A percentile compares a stretch with the other conserved stretches of the same genome.
Evolutionary conservation across 1,140 invertebrate genomes (phyloP).

Genomic region (Dendrolimus kikuchii): DNA sequence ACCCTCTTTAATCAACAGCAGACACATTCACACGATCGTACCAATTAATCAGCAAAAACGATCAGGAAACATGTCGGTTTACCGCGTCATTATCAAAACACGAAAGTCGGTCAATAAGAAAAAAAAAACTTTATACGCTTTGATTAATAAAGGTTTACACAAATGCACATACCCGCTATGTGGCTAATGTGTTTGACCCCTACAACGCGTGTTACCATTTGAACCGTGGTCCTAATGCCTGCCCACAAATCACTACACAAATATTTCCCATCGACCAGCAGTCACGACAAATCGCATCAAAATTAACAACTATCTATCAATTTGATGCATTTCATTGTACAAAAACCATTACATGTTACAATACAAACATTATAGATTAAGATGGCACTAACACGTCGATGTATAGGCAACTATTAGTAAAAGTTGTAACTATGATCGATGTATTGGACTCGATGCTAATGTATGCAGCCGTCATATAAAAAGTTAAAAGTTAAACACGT

Average conservation of each 20-base stretch:
- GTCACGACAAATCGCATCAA: slow-evolving; percentile 65
- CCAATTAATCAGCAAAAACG: too few species aligned
- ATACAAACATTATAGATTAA: background rate
- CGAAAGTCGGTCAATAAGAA: too few species aligned
- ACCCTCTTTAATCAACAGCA: too few species aligned
- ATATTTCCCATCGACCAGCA: slow-evolving; percentile 51
- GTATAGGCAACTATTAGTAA: slow-evolving; percentile 13
- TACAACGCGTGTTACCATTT: slow-evolving; percentile 52
- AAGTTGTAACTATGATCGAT: slow-evolving; percentile 26
- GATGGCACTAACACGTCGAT: too few species aligned
- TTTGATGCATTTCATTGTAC: slow-evolving; percentile 18
- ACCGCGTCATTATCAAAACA: too few species aligned
- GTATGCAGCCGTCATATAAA: slow-evolving; percentile 53
- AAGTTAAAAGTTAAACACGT: slow-evolving; percentile 13
- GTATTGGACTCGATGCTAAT: slow-evolving; percentile 29
- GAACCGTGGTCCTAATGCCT: slow-evolving; percentile 52
- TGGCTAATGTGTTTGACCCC: slow-evolving; percentile 66
- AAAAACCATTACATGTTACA: slow-evolving; percentile 30
- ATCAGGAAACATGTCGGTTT: too few species aligned
- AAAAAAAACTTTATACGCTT: slow-evolving; percentile 9
- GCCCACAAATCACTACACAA: slow-evolving; percentile 53
- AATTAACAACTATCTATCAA: slow-evolving; percentile 52
- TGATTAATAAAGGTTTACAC: slow-evolving; percentile 51
- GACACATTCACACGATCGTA: too few species aligned
- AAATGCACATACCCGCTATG: slow-evolving; percentile 44